Percentiles rank a stretch among this genome's conserved stretches.
Evolutionary conservation across 2,888 invertebrate species (phyloP).

Genomic region (Pristionchus mayeri): DNA sequence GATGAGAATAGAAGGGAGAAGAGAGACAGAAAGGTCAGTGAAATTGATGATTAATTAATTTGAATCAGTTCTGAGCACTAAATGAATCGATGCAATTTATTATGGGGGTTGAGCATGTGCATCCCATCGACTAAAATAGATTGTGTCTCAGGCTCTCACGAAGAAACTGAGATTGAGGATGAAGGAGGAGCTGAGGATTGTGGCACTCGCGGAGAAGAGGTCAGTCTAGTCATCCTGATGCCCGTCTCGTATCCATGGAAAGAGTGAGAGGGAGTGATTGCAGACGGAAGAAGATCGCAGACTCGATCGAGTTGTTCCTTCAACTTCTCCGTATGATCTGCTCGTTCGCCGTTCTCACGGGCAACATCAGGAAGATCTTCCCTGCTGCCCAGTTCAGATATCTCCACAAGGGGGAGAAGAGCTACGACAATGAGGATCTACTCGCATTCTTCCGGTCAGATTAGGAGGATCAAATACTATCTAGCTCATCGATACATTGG

Average conservation of each 20-base stretch:
- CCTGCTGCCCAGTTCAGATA: constrained; percentile 69
- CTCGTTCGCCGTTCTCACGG: constrained; percentile 72
- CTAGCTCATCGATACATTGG: no score
- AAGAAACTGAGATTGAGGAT: constrained; percentile 60
- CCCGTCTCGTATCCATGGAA: not conserved
- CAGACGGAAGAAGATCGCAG: constrained; percentile 70
- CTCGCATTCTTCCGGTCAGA: constrained; percentile 68
- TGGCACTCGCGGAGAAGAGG: constrained; percentile 68
- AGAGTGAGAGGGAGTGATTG: not conserved
- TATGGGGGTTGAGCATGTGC: no score
- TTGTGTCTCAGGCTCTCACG: constrained; percentile 52
- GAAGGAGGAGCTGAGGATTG: constrained; percentile 66
- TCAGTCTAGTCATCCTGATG: constrained; percentile 40
- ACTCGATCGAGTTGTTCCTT: constrained; percentile 72
- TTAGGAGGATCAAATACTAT: no score
- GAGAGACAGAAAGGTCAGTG: constrained; percentile 57
- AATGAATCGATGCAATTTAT: no score
- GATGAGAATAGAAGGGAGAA: constrained; percentile 60
- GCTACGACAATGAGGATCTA: constrained; percentile 70
- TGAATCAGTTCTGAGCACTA: not conserved
- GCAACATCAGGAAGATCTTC: constrained; percentile 73
- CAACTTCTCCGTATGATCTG: constrained; percentile 71
- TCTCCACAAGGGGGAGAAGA: constrained; percentile 63
- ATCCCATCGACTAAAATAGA: not conserved
- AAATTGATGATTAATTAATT: not conserved